A percentile compares a stretch with the other conserved stretches of the same genome.
These are phyloP conservation scores for Aldabrachelys gigantea DNA, from an alignment of 2,113 vertebrate species.

Conservation along the genomic window DNA sequence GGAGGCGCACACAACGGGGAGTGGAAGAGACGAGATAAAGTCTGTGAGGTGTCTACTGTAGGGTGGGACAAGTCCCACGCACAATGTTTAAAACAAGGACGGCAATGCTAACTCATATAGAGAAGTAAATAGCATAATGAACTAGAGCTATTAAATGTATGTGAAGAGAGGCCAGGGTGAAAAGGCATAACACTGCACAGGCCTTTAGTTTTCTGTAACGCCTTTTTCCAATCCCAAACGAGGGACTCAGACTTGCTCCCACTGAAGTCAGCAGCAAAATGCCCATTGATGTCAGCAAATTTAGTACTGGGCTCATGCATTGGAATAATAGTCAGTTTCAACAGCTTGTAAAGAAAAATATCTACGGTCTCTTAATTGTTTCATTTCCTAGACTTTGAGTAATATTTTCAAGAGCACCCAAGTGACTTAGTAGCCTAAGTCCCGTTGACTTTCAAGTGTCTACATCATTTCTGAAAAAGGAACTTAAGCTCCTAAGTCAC, in stretches of 20 bases:
- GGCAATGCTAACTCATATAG: neutral
- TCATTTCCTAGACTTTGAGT: conserved; percentile 22
- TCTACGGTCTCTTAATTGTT: neutral
- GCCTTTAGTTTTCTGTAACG: neutral
- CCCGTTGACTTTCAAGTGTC: neutral
- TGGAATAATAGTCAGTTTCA: neutral
- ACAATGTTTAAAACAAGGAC: neutral
- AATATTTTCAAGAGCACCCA: neutral
- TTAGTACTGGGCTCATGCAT: neutral
- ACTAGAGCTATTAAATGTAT: neutral
- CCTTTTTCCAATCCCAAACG: neutral
- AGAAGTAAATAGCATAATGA: neutral
- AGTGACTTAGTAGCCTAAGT: neutral
- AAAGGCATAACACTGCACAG: neutral
- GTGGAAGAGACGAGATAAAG: neutral
- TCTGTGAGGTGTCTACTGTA: neutral
- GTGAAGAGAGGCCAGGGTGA: neutral
- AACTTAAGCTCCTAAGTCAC: neutral
- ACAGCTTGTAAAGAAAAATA: neutral
- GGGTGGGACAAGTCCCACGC: neutral
- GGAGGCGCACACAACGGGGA: neutral
- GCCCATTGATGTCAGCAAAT: neutral
- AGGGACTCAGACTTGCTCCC: neutral
- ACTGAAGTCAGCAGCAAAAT: neutral
- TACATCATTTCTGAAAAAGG: neutral